Conservation (phyloP, 2,888 invertebrate genomes). For the Tethea ocularis region DNA sequence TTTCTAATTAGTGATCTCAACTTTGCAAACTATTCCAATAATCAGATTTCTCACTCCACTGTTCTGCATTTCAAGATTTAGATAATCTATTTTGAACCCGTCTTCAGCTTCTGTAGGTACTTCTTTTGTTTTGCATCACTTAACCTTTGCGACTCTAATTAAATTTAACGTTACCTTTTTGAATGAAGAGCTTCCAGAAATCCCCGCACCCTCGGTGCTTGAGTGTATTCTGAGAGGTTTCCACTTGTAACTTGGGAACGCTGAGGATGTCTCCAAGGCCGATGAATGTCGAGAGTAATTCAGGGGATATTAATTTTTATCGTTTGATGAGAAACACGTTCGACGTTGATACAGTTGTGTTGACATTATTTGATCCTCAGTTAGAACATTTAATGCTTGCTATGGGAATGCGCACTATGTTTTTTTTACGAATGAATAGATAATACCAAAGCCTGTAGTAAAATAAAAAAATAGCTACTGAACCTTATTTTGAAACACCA, state of each 20-base stretch:
- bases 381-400: too few species aligned
- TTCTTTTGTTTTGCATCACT: neutral
- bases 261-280: neutral
- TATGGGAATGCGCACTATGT: too few species aligned
- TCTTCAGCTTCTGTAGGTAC: neutral
- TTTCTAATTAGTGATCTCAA: slow-evolving; percentile 5
- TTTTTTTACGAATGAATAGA: too few species aligned
- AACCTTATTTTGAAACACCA: too few species aligned
- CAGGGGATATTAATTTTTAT: slow-evolving; percentile 3
- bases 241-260: too few species aligned
- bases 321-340: neutral
- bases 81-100: neutral
- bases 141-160: slow-evolving; percentile 6
- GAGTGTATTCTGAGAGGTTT: too few species aligned
- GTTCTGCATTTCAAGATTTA: neutral
- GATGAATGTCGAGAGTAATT: slow-evolving; percentile 7
- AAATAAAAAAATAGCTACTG: too few species aligned
- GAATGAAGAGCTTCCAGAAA: neutral
- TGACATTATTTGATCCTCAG: neutral
- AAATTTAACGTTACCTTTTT: slow-evolving; percentile 13
- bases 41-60: neutral
- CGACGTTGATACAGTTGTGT: neutral
- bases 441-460: too few species aligned
- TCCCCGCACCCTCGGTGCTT: too few species aligned
- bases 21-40: slow-evolving; percentile 5